phyloP scores from a whole-genome alignment of 2,797 vertebrate genomes.

The Silurus lanzhouensis region DNA sequence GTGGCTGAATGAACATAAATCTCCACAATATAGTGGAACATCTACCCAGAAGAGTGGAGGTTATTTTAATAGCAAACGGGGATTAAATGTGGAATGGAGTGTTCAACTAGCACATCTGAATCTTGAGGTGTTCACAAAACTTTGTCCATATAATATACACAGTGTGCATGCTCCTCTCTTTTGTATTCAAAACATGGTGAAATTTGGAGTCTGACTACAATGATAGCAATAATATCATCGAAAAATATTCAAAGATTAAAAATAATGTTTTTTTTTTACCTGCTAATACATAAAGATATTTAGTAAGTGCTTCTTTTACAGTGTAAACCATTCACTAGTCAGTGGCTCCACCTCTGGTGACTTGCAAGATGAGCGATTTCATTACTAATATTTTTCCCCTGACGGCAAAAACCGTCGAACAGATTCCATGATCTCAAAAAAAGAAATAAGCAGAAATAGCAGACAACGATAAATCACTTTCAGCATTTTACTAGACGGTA shows the following conservation, averaged over 20 bases:
- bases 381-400: background rate
- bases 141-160: background rate
- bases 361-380: background rate
- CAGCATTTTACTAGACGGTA: conserved; percentile 29
- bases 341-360: background rate
- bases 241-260: too few relatives aligned
- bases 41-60: too few relatives aligned
- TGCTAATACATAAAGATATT: background rate
- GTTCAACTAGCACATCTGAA: too few relatives aligned
- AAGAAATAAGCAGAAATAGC: conserved; percentile 7
- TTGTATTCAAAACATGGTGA: background rate
- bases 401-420: conserved; percentile 1
- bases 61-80: too few relatives aligned
- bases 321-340: background rate
- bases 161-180: background rate
- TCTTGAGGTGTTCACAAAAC: too few relatives aligned
- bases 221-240: background rate
- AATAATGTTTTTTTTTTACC: background rate
- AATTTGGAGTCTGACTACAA: background rate
- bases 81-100: too few relatives aligned
- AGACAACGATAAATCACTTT: conserved; percentile 15
- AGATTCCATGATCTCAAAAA: conserved; percentile 1
- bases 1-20: too few relatives aligned
- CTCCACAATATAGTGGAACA: too few relatives aligned
- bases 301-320: background rate